Evolutionary conservation across 2,888 invertebrate species (phyloP), one percentile per base, ranked within the genome.

Genomic region (Drosophila meridionalis): DNA sequence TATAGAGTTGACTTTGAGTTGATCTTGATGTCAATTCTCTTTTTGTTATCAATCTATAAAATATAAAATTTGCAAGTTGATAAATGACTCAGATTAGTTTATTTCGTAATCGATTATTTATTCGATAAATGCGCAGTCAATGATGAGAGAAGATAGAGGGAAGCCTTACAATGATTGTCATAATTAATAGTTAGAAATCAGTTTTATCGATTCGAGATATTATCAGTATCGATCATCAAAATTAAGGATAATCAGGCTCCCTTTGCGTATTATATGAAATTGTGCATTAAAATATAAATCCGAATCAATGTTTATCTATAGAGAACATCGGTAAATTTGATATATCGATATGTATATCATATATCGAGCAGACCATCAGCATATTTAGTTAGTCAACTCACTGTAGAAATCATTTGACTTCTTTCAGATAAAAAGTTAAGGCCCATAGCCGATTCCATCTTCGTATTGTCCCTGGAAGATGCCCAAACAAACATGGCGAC

Each of bases 401-500:
- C 7, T 34, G 3, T 6, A 34, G 11, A 11, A n/a, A 11, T 9
- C 11, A 11, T 26, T 12, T 7, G 32, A 50, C 5, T 5, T 50
- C 11, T 2, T 9, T 11, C 2, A 0, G 9, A 20, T 9, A 6
- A 50, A 11, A 52, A 7, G 20, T 34, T 7, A 20, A 52, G 7
- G 7, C 4, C 9, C 12, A 0, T 4, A 2, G 2, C 14, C 12
- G 14, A 12, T 12, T n/a, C 32, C 9, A 28, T 40, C 6, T 7
- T 4, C 28, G 38, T 2, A 12, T 28, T 26, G 43, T 5, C 4
- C 6, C 2, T 28, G 47, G 2, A n/a, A 42, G 62, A 38, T 43
- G 50, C 50, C n/a, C 34, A 26, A 32, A 20, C 71, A n/a, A 69
- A 69, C 34, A 30, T 34, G 28, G 28, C 34, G 62, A 69, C 40